Base-by-base conservation (phyloP, 2,797 vertebrate genomes). In the Numenius phaeopus region DNA sequence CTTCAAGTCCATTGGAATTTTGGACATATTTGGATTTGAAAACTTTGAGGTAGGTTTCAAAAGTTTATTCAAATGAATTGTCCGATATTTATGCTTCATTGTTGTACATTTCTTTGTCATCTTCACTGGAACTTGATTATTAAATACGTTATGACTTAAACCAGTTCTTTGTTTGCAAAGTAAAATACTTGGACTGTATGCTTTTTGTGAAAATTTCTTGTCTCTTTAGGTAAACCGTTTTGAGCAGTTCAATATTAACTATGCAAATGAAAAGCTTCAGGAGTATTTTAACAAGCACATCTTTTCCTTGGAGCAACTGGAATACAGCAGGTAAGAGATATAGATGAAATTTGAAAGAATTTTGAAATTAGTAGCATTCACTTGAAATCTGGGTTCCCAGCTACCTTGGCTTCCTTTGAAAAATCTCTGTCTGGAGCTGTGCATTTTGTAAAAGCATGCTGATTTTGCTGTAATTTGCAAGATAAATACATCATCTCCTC, bases 241-340 rank as follows among this genome's bases (percentile, higher is more conserved):
- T 71, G 99, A 99, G 96, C 99, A 99, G 98, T 99, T 99, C 98
- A 99, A 99, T 97, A 99, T 99, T 97, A 99, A 99, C 98, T 99
- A 99, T 98, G 99, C 99, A 97, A 99, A 99, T 42, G 99, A 99
- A 97, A 99, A 99, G 94, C 99, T 99, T 71, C 99, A 99, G 98
- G 99, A 99, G 85, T 99, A 99, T 97, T 99, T 99, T 95, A 99
- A 99, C 97, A 99, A 99, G 94, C 99, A 99, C 97, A 99, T 99
- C 78, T 99, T 99, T 98, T 99, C 99, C 50, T 98, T 99, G 98
- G 99, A 99, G 94, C 99, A 99, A 65, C 98, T 99, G 69, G 99
- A 99, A 96, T 99, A 99, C 87, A 99, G 99, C 98, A 99, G 98
- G 98, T 98, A 92, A 97, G 87, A 65, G 46, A 32, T 39, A 18